Percentiles rank a stretch among this genome's conserved stretches.
Conservation (phyloP, 1,140 invertebrate genomes). For the Lordiphosa mommai region DNA sequence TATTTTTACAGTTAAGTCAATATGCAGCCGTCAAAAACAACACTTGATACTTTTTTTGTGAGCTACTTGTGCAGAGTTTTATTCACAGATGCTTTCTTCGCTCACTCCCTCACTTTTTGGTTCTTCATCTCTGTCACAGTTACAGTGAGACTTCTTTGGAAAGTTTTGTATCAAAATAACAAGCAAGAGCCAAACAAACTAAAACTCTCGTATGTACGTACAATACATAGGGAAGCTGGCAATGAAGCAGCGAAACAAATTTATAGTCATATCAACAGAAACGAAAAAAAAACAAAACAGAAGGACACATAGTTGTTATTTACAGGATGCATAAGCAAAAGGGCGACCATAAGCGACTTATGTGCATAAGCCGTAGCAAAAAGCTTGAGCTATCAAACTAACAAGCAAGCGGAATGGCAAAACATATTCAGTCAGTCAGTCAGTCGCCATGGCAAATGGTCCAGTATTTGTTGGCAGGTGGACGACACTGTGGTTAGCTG, state of each 20-base stretch:
- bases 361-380: conserved; percentile 64
- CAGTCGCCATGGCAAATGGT: not conserved
- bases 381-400: conserved; percentile 62
- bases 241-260: conserved; percentile 58
- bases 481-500: too few relatives aligned
- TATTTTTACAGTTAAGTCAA: conserved; percentile 76
- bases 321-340: conserved; percentile 1
- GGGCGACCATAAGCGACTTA: conserved; percentile 73
- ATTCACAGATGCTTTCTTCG: not conserved
- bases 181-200: conserved; percentile 7
- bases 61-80: conserved; percentile 48
- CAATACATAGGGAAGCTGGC: conserved; percentile 36
- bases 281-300: conserved; percentile 12
- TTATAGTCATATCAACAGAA: conserved; percentile 65
- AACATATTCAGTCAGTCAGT: not conserved
- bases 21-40: conserved; percentile 77
- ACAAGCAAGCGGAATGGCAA: conserved; percentile 36
- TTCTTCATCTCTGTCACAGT: conserved; percentile 47
- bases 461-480: too few relatives aligned
- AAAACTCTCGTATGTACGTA: conserved; percentile 5
- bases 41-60: conserved; percentile 72
- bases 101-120: conserved; percentile 1
- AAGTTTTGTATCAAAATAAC: conserved; percentile 58
- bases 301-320: conserved; percentile 2
- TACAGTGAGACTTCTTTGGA: conserved; percentile 68